A percentile compares a stretch with the other conserved stretches of the same genome.
These are phyloP conservation scores for Cisticola juncidis DNA, from an alignment of 2,113 vertebrate species.

Conservation along the genomic window DNA sequence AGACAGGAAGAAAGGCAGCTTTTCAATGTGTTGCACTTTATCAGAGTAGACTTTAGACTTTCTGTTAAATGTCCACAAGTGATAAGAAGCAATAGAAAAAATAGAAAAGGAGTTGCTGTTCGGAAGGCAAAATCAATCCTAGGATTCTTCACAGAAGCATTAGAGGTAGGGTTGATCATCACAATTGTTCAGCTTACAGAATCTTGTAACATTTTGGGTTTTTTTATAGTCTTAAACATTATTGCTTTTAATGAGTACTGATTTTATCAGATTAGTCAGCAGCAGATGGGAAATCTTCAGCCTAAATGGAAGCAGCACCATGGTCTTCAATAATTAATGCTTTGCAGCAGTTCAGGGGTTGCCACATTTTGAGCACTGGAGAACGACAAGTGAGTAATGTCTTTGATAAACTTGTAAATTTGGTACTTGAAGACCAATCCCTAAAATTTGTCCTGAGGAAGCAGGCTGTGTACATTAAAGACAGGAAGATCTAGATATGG, in stretches of 20 bases:
- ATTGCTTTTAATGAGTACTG: neutral
- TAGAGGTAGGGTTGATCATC: slow-evolving; percentile 9
- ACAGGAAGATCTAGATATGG: neutral
- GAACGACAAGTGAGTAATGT: neutral
- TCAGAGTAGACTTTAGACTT: slow-evolving; percentile 54
- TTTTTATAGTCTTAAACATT: neutral
- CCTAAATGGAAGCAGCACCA: neutral
- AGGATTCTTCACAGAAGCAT: neutral
- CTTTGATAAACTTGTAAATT: neutral
- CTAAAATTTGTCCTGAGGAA: neutral
- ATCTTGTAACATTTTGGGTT: neutral
- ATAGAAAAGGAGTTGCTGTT: neutral
- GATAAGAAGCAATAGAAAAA: neutral
- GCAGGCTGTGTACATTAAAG: neutral
- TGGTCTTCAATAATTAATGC: neutral
- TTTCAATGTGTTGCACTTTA: neutral
- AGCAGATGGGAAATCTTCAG: neutral
- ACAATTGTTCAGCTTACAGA: neutral
- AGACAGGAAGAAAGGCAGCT: neutral
- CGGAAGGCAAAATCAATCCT: slow-evolving; percentile 1
- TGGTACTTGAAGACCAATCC: neutral
- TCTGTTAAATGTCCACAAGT: neutral
- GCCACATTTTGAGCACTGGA: neutral
- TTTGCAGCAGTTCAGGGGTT: neutral
- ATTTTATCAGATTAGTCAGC: neutral